Conservation (phyloP, 2,888 invertebrate genomes). For the Nephrocerus scutellatus region DNA sequence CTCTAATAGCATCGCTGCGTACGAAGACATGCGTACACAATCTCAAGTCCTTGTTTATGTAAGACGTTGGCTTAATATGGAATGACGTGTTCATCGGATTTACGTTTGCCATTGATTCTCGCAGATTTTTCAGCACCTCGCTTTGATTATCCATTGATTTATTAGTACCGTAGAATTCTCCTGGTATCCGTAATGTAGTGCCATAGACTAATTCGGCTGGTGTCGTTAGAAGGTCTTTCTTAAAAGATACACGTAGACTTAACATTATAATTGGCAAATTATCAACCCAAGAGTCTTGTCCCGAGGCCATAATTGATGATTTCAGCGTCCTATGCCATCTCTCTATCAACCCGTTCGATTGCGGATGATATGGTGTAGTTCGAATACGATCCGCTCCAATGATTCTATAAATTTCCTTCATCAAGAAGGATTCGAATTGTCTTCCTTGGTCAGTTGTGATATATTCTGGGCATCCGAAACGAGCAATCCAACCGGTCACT, state of each 20-base stretch:
- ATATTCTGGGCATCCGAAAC: slow-evolving; percentile 38
- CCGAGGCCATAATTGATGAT: slow-evolving; percentile 6
- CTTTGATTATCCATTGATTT: too few species aligned
- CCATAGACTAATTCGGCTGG: slow-evolving; percentile 12
- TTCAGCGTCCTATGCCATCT: slow-evolving; percentile 10
- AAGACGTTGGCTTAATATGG: too few species aligned
- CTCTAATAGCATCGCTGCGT: too few species aligned
- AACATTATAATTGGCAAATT: slow-evolving; percentile 14
- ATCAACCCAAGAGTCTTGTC: slow-evolving; percentile 10
- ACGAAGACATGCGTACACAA: too few species aligned
- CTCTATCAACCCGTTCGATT: slow-evolving; percentile 15
- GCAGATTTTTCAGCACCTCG: too few species aligned
- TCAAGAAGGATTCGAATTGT: slow-evolving; percentile 7
- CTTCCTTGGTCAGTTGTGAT: slow-evolving; percentile 28
- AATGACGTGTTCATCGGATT: too few species aligned
- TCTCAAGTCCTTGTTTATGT: too few species aligned
- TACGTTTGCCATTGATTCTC: too few species aligned
- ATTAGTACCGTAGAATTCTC: too few species aligned
- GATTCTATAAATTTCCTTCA: slow-evolving; percentile 7
- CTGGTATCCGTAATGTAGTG: too few species aligned
- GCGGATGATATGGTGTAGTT: slow-evolving; percentile 13
- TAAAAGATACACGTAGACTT: slow-evolving; percentile 7
- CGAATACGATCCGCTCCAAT: slow-evolving; percentile 4
- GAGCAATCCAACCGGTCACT: slow-evolving; percentile 36
- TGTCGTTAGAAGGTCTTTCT: slow-evolving; percentile 14